Conservation (phyloP, 2,113 vertebrate species). For the Baryphthengus martii region DNA sequence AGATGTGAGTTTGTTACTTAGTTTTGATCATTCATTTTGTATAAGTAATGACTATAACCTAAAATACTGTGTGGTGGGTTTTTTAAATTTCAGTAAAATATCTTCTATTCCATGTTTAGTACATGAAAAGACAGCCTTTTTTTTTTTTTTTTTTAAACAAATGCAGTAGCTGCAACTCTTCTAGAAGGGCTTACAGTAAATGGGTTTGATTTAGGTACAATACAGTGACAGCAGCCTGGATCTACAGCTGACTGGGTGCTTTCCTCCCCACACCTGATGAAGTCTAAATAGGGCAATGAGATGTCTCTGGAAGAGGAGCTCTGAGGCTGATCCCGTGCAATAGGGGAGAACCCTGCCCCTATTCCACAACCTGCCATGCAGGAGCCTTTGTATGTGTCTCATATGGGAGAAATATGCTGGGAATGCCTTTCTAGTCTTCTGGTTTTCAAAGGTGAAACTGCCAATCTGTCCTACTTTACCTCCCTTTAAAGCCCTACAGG, state of each 20-base stretch:
- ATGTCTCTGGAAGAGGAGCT: not conserved
- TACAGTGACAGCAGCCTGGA: not conserved
- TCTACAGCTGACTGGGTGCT: not conserved
- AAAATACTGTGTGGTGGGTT: not conserved
- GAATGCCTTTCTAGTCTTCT: not conserved
- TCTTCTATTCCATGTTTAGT: not conserved
- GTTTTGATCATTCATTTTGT: slow-evolving; percentile 63
- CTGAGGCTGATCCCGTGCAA: not conserved
- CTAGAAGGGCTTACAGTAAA: not conserved
- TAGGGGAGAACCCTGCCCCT: not conserved
- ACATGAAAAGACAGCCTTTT: not conserved
- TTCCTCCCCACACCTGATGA: not conserved
- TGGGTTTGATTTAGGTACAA: not conserved
- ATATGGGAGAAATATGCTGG: not conserved
- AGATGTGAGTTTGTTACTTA: slow-evolving; percentile 34
- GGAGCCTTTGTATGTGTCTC: not conserved
- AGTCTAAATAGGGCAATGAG: not conserved
- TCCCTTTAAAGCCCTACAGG: not conserved
- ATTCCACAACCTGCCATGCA: not conserved
- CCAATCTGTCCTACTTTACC: not conserved
- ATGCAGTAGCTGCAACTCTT: not conserved
- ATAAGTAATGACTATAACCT: slow-evolving; percentile 43
- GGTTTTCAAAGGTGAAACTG: not conserved
- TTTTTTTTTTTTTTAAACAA: not conserved
- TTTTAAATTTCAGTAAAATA: slow-evolving; percentile 5